These are phyloP conservation scores for Drosophila trapezifrons DNA, from an alignment of 1,140 invertebrate genomes.

Conservation along the genomic window DNA sequence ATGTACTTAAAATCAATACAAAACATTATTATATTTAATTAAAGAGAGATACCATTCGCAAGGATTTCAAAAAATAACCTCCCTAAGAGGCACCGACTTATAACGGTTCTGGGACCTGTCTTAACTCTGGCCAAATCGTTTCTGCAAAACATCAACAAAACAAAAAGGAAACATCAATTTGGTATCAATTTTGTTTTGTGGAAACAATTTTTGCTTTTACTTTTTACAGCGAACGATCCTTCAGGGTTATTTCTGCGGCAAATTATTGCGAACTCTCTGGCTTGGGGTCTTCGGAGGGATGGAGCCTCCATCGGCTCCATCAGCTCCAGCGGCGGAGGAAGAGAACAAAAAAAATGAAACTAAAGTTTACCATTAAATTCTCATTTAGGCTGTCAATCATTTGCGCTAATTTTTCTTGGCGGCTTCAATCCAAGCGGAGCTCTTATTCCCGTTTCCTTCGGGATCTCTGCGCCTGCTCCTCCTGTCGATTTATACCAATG, in stretches of 20 bases:
- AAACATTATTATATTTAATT: background rate
- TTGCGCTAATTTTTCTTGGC: conserved; percentile 79
- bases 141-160: conserved; percentile 26
- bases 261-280: conserved; percentile 63
- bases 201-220: conserved; percentile 68
- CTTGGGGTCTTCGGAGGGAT: conserved; percentile 9
- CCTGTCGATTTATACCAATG: conserved; percentile 79
- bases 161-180: conserved; percentile 70
- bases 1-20: too few species aligned
- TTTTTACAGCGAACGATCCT: conserved; percentile 63
- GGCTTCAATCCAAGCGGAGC: conserved; percentile 46
- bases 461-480: conserved; percentile 13
- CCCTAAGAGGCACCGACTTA: conserved; percentile 1
- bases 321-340: conserved; percentile 11
- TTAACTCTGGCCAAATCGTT: conserved; percentile 48
- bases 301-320: conserved; percentile 10
- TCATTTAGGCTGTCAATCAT: conserved; percentile 83
- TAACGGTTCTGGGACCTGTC: conserved; percentile 41
- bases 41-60: background rate
- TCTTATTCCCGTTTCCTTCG: conserved; percentile 9
- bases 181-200: conserved; percentile 68
- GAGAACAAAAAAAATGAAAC: conserved; percentile 30
- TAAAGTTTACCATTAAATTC: conserved; percentile 81
- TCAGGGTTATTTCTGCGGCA: conserved; percentile 52
- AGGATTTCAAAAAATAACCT: background rate